These are phyloP conservation scores for Anableps anableps DNA, from an alignment of 2,797 vertebrate genomes.

Conservation along the genomic window DNA sequence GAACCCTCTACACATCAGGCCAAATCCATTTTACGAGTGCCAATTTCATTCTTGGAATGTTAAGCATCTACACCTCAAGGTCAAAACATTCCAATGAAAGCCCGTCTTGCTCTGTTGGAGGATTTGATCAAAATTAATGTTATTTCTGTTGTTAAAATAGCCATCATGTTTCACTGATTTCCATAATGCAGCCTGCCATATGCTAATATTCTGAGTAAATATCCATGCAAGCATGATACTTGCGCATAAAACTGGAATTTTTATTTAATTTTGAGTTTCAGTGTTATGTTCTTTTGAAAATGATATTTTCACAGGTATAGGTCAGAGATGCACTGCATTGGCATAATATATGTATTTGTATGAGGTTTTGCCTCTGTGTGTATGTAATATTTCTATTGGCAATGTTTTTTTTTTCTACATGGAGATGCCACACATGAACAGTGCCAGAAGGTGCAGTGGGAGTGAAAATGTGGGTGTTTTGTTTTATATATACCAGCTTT, in stretches of 20 bases:
- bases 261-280: slow-evolving; percentile 26
- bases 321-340: slow-evolving; percentile 25
- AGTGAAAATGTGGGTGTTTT: slow-evolving; percentile 75
- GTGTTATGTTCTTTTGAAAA: slow-evolving; percentile 35
- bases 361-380: slow-evolving; percentile 30
- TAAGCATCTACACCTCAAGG: slow-evolving; percentile 74
- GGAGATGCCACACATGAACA: slow-evolving; percentile 64
- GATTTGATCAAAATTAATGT: slow-evolving; percentile 60
- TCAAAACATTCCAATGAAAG: slow-evolving; percentile 67
- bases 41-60: slow-evolving; percentile 74
- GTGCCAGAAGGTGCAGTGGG: slow-evolving; percentile 73
- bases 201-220: slow-evolving; percentile 38
- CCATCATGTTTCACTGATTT: slow-evolving; percentile 53
- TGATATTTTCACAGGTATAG: slow-evolving; percentile 44
- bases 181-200: slow-evolving; percentile 43
- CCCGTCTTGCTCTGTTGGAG: slow-evolving; percentile 44
- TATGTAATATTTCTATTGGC: slow-evolving; percentile 34
- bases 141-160: slow-evolving; percentile 58
- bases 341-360: slow-evolving; percentile 17
- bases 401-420: slow-evolving; percentile 39
- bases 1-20: slow-evolving; percentile 71
- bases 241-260: slow-evolving; percentile 20
- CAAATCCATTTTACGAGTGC: slow-evolving; percentile 73
- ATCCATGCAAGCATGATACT: slow-evolving; percentile 35
- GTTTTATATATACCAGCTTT: slow-evolving; percentile 72